Evolutionary conservation across 2,113 vertebrate species (phyloP).

Genomic region (Psophia crepitans): DNA sequence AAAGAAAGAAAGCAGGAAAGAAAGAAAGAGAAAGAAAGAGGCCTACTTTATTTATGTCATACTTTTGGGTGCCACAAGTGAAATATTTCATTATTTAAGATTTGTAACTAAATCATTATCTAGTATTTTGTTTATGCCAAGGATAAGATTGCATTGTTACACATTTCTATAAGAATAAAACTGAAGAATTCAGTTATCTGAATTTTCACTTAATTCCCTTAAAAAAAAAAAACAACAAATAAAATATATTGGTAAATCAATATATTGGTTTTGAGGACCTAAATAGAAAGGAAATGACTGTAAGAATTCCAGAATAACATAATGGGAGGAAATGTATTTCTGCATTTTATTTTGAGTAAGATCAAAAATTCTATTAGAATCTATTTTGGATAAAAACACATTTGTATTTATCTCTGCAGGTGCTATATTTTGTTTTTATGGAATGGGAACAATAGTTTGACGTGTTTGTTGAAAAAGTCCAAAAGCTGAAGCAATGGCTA

Average conservation of each 20-base stretch:
- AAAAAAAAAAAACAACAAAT: neutral
- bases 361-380: neutral
- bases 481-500: neutral
- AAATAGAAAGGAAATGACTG: neutral
- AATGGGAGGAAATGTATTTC: neutral
- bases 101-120: neutral
- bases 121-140: neutral
- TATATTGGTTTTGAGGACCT: neutral
- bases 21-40: neutral
- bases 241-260: neutral
- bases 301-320: neutral
- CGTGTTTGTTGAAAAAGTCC: neutral
- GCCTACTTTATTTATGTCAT: rapidly evolving
- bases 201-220: neutral
- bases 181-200: neutral
- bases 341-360: neutral
- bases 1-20: no score
- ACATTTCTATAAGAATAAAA: neutral
- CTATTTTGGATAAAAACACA: neutral
- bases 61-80: neutral
- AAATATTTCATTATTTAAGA: neutral
- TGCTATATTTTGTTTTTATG: neutral
- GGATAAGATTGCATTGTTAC: neutral
- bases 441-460: neutral
- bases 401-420: neutral